Evolutionary conservation across 2,113 vertebrate species (phyloP), one percentile per base, ranked within the genome.

Genomic region (Apteryx owenii): DNA sequence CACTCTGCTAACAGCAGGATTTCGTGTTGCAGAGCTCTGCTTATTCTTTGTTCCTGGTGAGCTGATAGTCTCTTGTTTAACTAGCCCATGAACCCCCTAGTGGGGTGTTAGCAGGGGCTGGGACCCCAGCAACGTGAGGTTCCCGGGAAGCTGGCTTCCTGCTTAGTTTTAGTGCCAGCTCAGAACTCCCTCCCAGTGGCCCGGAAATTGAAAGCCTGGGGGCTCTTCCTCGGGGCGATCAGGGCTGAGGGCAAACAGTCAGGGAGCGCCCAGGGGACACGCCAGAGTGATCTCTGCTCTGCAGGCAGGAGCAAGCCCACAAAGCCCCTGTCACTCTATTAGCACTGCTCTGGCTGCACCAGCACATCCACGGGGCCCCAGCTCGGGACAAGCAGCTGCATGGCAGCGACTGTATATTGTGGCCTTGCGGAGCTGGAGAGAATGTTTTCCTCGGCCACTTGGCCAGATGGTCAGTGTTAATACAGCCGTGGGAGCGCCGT

Each of bases 191-290:
- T 28, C 46, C 28, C 6, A 5, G 9, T 7, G 5, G 3, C 5
- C 17, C n/a, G 3, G 42, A 21, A 38, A 23, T 0, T 11, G 56
- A 50, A 19, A 21, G 2, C 1, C 0, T 2, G 29, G 48, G 87
- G 61, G 12, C 3, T 50, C 9, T 29, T 60, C 28, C 31, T 10
- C 3, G 2, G 61, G 36, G 4, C 8, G 2, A 26, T 5, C 1
- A 7, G 9, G 62, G 50, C 50, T 9, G 61, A 22, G 71, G n/a
- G 26, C 3, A 21, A 33, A 36, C 9, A 3, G 40, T 72, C 28
- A 21, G 46, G 3, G 10, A 31, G 66, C 0, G 5, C 60, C 46
- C 20, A 2, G 16, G 33, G 38, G 26, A 36, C 31, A 6, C 4
- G 31, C 31, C n/a, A 33, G 21, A 25, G 17, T 25, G 22, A n/a